These are phyloP conservation scores for Pangasianodon hypophthalmus DNA, from an alignment of 2,113 vertebrate genomes.

Conservation along the genomic window DNA sequence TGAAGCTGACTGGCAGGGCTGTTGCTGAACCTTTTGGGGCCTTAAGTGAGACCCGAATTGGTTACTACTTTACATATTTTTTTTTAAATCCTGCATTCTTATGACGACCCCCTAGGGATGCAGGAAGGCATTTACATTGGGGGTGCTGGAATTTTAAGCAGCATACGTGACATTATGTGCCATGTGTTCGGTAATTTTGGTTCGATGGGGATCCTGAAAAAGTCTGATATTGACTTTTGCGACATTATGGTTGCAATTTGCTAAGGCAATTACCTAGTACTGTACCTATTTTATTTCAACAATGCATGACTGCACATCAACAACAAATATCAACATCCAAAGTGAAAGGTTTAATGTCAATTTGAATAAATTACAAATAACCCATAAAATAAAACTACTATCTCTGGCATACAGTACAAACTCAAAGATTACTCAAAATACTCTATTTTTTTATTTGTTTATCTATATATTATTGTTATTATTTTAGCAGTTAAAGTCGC, in stretches of 20 bases:
- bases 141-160: neutral
- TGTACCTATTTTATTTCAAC: neutral
- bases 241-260: neutral
- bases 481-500: neutral
- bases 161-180: neutral
- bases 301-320: neutral
- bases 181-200: neutral
- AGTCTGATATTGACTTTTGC: neutral
- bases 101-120: neutral
- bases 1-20: slow-evolving; percentile 24
- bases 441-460: neutral
- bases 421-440: neutral
- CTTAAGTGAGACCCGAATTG: neutral
- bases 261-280: neutral
- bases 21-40: neutral
- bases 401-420: neutral
- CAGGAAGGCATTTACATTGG: neutral
- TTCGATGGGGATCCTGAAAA: neutral
- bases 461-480: neutral
- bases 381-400: neutral
- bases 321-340: neutral
- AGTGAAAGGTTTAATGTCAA: neutral
- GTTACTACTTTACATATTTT: neutral
- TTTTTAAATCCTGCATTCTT: neutral
- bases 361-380: neutral